These are phyloP conservation scores for Blera fallax DNA, from an alignment of 2,888 invertebrate species.

Conservation along the genomic window DNA sequence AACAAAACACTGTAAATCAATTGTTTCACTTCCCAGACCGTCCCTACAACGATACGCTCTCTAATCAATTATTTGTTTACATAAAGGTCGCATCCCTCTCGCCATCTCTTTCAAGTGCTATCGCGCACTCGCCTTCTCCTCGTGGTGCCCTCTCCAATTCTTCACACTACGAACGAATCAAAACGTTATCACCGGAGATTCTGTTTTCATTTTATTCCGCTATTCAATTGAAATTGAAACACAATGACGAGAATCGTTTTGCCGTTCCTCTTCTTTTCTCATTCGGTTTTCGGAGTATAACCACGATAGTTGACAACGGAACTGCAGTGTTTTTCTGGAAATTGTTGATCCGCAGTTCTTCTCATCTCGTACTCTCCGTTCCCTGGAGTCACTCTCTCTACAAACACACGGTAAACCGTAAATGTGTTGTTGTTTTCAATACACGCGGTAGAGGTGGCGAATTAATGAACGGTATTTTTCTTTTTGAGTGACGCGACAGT, in stretches of 20 bases:
- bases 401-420: not conserved
- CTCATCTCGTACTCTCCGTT: not conserved
- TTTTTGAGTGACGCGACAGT: conserved; percentile 48
- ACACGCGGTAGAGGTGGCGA: conserved; percentile 38
- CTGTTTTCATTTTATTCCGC: conserved; percentile 33
- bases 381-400: not conserved
- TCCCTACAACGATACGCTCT: conserved; percentile 43
- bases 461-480: conserved; percentile 52
- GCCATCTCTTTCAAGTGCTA: conserved; percentile 2
- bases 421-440: conserved; percentile 17
- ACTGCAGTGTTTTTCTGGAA: conserved; percentile 9
- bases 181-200: conserved; percentile 51
- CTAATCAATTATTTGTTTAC: conserved; percentile 72
- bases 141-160: conserved; percentile 45
- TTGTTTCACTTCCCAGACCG: conserved; percentile 55
- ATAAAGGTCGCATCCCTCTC: conserved; percentile 71
- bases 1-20: conserved; percentile 56
- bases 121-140: not conserved
- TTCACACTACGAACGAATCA: conserved; percentile 64
- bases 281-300: conserved; percentile 70
- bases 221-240: conserved; percentile 53
- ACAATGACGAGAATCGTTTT: conserved; percentile 67
- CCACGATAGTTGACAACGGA: conserved; percentile 59
- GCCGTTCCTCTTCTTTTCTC: conserved; percentile 67
- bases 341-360: not conserved